phyloP scores from a whole-genome alignment of 2,113 vertebrate species.

The Pangasianodon gigas region DNA sequence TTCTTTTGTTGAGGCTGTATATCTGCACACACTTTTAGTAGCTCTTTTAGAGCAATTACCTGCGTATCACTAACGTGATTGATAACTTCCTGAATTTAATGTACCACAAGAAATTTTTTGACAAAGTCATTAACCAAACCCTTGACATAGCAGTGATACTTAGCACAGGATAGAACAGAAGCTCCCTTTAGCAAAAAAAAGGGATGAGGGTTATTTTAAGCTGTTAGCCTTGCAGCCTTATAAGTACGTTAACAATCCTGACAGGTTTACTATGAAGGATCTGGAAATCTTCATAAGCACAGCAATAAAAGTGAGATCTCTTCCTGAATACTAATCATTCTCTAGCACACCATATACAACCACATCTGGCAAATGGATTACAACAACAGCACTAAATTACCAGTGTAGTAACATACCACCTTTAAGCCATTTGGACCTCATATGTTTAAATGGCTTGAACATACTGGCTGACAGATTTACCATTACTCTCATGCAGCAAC shows the following conservation, averaged over 20 bases:
- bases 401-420: neutral
- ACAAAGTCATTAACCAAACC: neutral
- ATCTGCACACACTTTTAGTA: constrained; percentile 17
- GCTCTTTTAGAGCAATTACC: neutral
- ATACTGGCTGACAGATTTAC: constrained; percentile 30
- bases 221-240: neutral
- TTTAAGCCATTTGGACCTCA: neutral
- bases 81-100: neutral
- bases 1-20: constrained; percentile 14
- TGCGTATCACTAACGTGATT: neutral
- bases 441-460: neutral
- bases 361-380: constrained; percentile 22
- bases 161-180: neutral
- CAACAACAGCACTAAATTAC: neutral
- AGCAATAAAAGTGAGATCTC: constrained; percentile 34
- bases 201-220: constrained; percentile 12
- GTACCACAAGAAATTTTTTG: neutral
- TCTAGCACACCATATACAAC: constrained; percentile 26
- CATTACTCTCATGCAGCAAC: constrained; percentile 74
- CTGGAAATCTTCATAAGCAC: constrained; percentile 46
- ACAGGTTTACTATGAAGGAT: neutral
- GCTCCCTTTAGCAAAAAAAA: neutral
- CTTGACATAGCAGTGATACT: neutral
- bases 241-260: neutral
- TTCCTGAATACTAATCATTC: constrained; percentile 47